A percentile compares a stretch with the other conserved stretches of the same genome.
These are phyloP conservation scores for Podargus strigoides DNA, from an alignment of 2,797 vertebrate species.

Conservation along the genomic window DNA sequence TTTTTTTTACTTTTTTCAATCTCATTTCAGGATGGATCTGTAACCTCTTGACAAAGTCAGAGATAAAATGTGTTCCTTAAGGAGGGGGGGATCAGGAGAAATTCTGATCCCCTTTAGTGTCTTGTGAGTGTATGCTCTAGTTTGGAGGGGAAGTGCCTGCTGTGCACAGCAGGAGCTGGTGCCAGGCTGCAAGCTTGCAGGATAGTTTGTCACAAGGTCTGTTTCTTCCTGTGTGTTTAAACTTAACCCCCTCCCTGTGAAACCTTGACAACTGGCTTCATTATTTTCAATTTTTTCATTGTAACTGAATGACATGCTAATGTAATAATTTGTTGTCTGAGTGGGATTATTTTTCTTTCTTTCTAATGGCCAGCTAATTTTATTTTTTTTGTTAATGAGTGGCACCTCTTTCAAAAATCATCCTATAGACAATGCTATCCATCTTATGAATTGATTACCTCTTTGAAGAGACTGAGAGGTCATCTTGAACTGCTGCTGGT, in stretches of 20 bases:
- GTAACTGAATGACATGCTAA: not conserved
- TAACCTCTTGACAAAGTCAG: not conserved
- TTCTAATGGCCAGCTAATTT: not conserved
- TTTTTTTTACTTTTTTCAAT: not conserved
- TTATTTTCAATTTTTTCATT: not conserved
- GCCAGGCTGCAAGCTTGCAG: constrained; percentile 34
- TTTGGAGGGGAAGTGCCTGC: constrained; percentile 54
- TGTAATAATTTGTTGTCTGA: not conserved
- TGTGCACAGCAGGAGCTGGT: constrained; percentile 71
- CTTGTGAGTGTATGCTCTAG: not conserved
- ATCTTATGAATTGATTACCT: not conserved
- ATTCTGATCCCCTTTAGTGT: constrained; percentile 14
- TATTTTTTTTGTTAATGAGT: not conserved
- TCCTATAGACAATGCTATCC: not conserved
- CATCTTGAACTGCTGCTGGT: not conserved
- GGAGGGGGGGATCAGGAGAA: not conserved
- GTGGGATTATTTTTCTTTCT: not conserved
- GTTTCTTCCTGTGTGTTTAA: not conserved
- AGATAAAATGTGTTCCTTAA: not conserved
- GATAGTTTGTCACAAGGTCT: constrained; percentile 3
- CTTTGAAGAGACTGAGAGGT: not conserved
- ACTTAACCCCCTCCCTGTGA: not conserved
- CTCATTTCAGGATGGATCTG: not conserved
- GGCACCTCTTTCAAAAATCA: not conserved
- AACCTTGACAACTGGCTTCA: not conserved